Base-by-base conservation (phyloP, 2,113 vertebrate species). In the Lates calcarifer region DNA sequence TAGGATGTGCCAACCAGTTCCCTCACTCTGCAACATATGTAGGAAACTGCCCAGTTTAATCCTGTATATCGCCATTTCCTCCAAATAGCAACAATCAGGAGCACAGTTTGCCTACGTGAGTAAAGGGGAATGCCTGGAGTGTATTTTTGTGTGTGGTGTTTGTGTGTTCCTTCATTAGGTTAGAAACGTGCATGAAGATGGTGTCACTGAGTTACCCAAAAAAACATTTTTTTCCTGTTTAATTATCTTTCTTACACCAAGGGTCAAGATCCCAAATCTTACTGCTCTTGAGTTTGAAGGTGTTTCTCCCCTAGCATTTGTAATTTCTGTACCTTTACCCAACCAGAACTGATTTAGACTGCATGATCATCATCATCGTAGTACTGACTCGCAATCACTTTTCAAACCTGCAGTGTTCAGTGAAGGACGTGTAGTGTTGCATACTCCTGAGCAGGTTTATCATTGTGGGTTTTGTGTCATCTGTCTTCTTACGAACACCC, bases 61-160 rank as follows among this genome's bases (percentile, higher is more conserved):
- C 17, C 56, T 92, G 24, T 82, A 91, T 93, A 89, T 93, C 67
- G 77, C 88, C 83, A 77, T 93, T 94, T 92, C 93, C 89, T 92
- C 88, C 95, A 92, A 95, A 89, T 95, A 94, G 93, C 94, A 93
- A 92, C 92, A 94, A 90, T 73, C 92, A 93, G 95, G 95, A 94
- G 85, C 93, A 92, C 94, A 98, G 96, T 97, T 96, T 83, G 91
- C 94, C 92, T 94, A 82, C 95, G 96, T 96, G 95, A 96, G 95
- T 95, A 96, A 97, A 92, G 92, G 94, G 94, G 95, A 95, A 95
- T 95, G 92, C 96, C 86, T 79, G 78, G 80, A 81, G 91, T 94
- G 92, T 93, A 83, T 87, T 95, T 93, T 91, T 92, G 94, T 96
- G 96, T 95, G 94, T 91, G 93, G 93, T 95, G 95, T 97, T 95